Percentiles rank a stretch among this genome's conserved stretches.
phyloP scores from a whole-genome alignment of 2,888 invertebrate genomes.

The Netelia inedita region DNA sequence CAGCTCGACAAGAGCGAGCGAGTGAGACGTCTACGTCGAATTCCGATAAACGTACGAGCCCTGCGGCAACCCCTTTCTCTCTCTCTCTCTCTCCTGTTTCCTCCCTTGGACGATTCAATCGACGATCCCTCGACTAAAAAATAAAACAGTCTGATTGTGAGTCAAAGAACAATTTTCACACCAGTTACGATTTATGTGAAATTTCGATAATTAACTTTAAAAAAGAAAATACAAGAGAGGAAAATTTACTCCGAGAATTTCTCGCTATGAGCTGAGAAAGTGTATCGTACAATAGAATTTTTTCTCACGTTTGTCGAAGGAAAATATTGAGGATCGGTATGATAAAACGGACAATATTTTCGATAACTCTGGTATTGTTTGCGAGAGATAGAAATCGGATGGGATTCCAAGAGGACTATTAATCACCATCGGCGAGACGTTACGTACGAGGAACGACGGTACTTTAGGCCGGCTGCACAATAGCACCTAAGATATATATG shows the following conservation, averaged over 20 bases:
- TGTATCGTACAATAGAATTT: slow-evolving; percentile 52
- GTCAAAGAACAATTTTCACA: slow-evolving; percentile 39
- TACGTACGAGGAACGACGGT: background rate
- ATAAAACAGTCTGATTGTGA: slow-evolving; percentile 10
- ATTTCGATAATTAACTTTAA: background rate
- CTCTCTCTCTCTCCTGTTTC: background rate
- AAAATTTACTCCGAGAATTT: background rate
- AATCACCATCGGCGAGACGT: slow-evolving; percentile 59
- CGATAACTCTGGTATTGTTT: slow-evolving; percentile 67
- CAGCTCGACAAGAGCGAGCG: background rate
- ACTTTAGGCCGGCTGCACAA: slow-evolving; percentile 58
- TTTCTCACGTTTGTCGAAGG: slow-evolving; percentile 19
- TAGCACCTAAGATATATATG: slow-evolving; percentile 45
- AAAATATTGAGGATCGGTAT: slow-evolving; percentile 27
- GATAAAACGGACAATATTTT: slow-evolving; percentile 52
- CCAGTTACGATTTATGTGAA: slow-evolving; percentile 14
- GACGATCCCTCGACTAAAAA: background rate
- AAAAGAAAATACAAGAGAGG: background rate
- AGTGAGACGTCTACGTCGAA: slow-evolving; percentile 70
- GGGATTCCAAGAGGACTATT: slow-evolving; percentile 64
- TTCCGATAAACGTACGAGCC: slow-evolving; percentile 68
- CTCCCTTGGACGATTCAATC: slow-evolving; percentile 30
- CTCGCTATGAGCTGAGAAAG: background rate
- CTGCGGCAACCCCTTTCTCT: background rate
- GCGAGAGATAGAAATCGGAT: slow-evolving; percentile 64